phyloP scores from a whole-genome alignment of 2,888 invertebrate genomes.

The Steinernema carpocapsae region DNA sequence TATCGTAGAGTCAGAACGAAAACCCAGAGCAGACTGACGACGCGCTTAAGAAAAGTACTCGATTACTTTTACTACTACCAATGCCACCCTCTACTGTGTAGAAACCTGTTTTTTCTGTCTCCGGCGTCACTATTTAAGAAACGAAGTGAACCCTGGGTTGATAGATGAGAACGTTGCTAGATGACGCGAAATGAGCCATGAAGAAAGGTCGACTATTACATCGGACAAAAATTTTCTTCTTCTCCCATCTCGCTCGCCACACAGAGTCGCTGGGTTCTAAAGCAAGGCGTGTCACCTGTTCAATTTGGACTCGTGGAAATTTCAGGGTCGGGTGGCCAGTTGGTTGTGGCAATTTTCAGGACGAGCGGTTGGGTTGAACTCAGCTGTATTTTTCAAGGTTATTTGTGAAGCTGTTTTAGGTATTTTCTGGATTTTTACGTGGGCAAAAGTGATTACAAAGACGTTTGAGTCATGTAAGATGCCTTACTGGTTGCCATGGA shows the following conservation, averaged over 20 bases:
- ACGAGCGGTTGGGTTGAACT: not conserved
- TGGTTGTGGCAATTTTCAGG: slow-evolving; percentile 1
- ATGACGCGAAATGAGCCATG: slow-evolving; percentile 34
- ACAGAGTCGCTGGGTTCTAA: too few species aligned
- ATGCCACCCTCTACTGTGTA: too few species aligned
- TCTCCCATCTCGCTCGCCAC: not conserved
- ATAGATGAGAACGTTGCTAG: not conserved
- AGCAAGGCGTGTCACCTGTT: slow-evolving; percentile 21
- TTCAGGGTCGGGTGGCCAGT: not conserved
- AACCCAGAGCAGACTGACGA: too few species aligned
- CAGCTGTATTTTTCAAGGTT: not conserved
- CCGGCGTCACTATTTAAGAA: too few species aligned
- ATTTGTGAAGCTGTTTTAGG: too few species aligned
- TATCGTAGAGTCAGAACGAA: too few species aligned
- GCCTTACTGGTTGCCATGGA: too few species aligned
- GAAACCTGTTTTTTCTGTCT: slow-evolving; percentile 25
- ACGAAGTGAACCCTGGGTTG: not conserved
- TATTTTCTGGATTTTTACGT: too few species aligned
- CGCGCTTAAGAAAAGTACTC: slow-evolving; percentile 26
- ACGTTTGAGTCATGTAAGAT: too few species aligned
- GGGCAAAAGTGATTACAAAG: too few species aligned
- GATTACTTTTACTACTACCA: slow-evolving; percentile 3
- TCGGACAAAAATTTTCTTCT: not conserved
- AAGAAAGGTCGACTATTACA: slow-evolving; percentile 33
- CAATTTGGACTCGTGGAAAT: not conserved